phyloP scores from a whole-genome alignment of 2,888 invertebrate genomes.

The Lagria hirta region DNA sequence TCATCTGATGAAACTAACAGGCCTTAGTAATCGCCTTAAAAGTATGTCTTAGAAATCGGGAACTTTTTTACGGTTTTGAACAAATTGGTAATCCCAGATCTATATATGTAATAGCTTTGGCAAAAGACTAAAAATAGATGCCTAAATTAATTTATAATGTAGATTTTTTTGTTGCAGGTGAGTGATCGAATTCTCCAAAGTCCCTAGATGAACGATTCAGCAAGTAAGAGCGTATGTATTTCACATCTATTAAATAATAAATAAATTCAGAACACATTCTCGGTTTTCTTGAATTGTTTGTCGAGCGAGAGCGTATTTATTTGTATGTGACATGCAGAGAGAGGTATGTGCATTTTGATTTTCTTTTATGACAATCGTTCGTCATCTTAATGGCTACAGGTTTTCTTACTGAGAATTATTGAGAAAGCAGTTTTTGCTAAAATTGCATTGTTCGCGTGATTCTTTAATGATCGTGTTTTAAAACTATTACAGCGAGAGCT shows the following conservation, averaged over 20 bases:
- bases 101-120: too few relatives aligned
- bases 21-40: too few relatives aligned
- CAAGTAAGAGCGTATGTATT: too few relatives aligned
- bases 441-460: slow-evolving; percentile 43
- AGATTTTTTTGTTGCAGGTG: slow-evolving; percentile 40
- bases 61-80: too few relatives aligned
- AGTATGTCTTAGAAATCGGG: too few relatives aligned
- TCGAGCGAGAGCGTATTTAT: slow-evolving; percentile 39
- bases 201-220: too few relatives aligned
- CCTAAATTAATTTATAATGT: too few relatives aligned
- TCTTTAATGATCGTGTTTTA: slow-evolving; percentile 39
- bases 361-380: slow-evolving; percentile 43
- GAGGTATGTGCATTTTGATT: slow-evolving; percentile 50
- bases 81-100: too few relatives aligned
- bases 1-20: too few relatives aligned
- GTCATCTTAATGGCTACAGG: slow-evolving; percentile 48
- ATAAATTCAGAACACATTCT: slow-evolving; percentile 48
- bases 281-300: slow-evolving; percentile 46
- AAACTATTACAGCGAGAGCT: slow-evolving; percentile 30
- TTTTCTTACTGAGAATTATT: slow-evolving; percentile 45
- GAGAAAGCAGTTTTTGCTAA: slow-evolving; percentile 38
- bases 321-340: slow-evolving; percentile 44
- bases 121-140: too few relatives aligned
- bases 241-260: too few relatives aligned
- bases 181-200: too few relatives aligned